Evolutionary conservation across 2,797 vertebrate genomes (phyloP), one percentile per base, ranked within the genome.

Genomic region (Ciconia nigra): DNA sequence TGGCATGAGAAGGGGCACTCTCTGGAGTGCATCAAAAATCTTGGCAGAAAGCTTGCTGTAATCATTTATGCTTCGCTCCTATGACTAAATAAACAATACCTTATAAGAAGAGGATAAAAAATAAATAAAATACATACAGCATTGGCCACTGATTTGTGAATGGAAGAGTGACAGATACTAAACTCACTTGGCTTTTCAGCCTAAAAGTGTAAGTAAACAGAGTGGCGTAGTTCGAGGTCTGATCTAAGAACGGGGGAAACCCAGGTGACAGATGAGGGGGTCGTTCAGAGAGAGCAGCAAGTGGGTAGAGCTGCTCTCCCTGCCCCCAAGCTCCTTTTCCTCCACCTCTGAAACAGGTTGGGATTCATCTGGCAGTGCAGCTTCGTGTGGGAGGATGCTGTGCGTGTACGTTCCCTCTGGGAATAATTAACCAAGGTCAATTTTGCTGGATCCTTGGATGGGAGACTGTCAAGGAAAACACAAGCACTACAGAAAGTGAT

Each of bases 391-490:
- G 86, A 96, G 49, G 77, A 72, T 55, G 41, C 42, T 69, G 57
- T 29, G 33, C 13, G 0, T 19, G 28, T 29, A 74, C 0, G 0
- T 62, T 96, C 19, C 80, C 88, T 72, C 84, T 61, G 76, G 77
- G 66, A 96, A 90, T 89, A 76, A 87, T 94, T 84, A 92, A 78
- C 46, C 80, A 82, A 55, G 46, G 71, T 91, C 76, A 88, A 7
- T 15, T 29, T 25, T 76, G 35, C 49, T 71, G 31, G 37, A 79
- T 83, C 37, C 73, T 84, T 61, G 55, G 69, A 70, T 11, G 29
- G 49, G 58, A 94, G 96, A 47, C 44, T 15, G 44, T 81, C 62
- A 73, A 39, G 35, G 35, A 89, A 90, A 96, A 70, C 44, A 79
- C 33, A 71, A 62, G 73, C 1, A 1, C 39, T 62, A 26, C 42